Evolutionary conservation across 2,797 vertebrate genomes (phyloP).

Genomic region (Gymnocypris eckloni): DNA sequence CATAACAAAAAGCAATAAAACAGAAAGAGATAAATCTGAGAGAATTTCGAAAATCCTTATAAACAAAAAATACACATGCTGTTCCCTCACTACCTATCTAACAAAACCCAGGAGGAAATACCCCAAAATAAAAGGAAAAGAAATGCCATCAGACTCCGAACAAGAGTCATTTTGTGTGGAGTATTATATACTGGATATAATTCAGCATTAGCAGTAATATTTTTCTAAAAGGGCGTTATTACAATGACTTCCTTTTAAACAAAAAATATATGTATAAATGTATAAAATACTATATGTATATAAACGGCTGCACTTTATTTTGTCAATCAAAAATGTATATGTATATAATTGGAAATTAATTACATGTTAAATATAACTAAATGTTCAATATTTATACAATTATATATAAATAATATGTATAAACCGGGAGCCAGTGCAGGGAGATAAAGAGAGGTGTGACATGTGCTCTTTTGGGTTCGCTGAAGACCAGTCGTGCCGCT

Average conservation of each 20-base stretch:
- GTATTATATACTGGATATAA: background rate
- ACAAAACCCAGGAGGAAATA: constrained; percentile 28
- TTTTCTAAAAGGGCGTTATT: background rate
- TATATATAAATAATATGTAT: too few species aligned
- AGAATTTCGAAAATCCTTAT: background rate
- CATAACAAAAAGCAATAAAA: constrained; percentile 12
- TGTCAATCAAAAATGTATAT: too few species aligned
- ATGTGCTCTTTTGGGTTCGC: too few species aligned
- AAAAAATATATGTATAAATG: background rate
- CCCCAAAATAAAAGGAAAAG: background rate
- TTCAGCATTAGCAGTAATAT: background rate
- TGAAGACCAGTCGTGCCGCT: too few species aligned
- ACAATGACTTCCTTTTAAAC: background rate
- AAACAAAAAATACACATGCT: background rate
- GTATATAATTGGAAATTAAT: too few species aligned
- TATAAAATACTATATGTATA: too few species aligned
- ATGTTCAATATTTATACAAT: too few species aligned
- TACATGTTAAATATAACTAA: too few species aligned
- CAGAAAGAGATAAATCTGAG: constrained; percentile 15
- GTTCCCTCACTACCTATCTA: background rate
- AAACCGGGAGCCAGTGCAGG: too few species aligned
- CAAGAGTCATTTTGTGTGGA: background rate
- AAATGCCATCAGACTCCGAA: background rate
- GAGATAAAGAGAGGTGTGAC: too few species aligned
- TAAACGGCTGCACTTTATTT: background rate